Base-by-base conservation (phyloP, 23 tunicate genomes). In the Styela plicata region DNA sequence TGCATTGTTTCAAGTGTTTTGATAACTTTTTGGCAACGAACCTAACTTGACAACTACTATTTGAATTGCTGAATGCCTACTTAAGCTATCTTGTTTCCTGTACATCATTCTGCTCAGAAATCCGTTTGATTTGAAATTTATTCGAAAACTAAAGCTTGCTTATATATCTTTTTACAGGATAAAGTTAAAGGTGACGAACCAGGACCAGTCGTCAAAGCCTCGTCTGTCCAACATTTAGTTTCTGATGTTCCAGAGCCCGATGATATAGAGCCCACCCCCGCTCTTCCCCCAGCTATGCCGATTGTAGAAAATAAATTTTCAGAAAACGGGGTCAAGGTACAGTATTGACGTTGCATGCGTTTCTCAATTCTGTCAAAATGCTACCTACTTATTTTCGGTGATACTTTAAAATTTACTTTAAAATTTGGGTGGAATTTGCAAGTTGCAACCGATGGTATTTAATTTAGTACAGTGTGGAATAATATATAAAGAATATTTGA, bases 211-310 rank as follows among this genome's bases (percentile, higher is more conserved):
- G 27, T 29, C 64, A 53, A 53, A 28, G 81, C 88, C n/a, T 83
- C 97, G 1, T 83, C 91, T 7, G 89, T 87, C 23, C 71, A 86
- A 80, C 86, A 87, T 36, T 67, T 87, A 2, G 91, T 87, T 3
- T n/a, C 73, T 20, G 91, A 91, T 24, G 63, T 23, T 27, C 21
- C 81, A 53, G 70, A 52, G 36, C 31, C 34, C 2, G 97, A 87
- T 27, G 90, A 91, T 0, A 88, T 82, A 2, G 87, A 78, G 0
- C 35, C 63, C 23, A 80, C 87, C 33, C 34, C 80, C 7, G 53
- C 97, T 31, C 97, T 91, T 57, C 97, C 97, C 0, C 97, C 97
- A 26, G 86, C 89, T 0, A 91, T 91, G 97, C 52, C 73, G 26
- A 87, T 91, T 70, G 97, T 91, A 23, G 84, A 86, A 57, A 62